A percentile compares a stretch with the other conserved stretches of the same genome.
Conservation (phyloP, 1,140 invertebrate species). For the Papilio polyxenes region DNA sequence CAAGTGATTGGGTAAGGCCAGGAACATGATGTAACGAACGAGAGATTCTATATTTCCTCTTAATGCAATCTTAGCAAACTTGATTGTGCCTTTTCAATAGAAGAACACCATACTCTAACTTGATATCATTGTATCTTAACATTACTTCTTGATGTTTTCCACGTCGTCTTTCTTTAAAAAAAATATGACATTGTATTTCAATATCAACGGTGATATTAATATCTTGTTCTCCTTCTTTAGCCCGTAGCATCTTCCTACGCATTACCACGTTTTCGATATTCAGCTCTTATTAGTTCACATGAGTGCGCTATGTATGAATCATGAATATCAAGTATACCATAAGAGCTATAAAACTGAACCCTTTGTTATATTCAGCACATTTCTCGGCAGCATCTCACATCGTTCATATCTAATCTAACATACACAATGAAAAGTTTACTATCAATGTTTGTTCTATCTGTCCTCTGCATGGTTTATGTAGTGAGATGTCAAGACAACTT, state of each 20-base stretch:
- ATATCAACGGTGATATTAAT: background rate
- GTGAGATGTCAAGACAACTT: constrained; percentile 23
- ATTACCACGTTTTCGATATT: background rate
- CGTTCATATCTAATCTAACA: background rate
- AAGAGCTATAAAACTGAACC: constrained; percentile 1
- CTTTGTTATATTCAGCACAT: background rate
- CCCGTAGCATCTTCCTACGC: background rate
- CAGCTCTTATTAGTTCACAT: background rate
- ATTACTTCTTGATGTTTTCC: background rate
- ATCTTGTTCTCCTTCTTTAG: background rate
- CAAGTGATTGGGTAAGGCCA: too few relatives aligned
- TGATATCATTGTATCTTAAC: too few relatives aligned
- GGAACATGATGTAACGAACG: too few relatives aligned
- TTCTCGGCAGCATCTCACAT: background rate
- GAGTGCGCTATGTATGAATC: constrained; percentile 1
- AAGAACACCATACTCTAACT: too few relatives aligned
- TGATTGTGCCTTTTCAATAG: too few relatives aligned
- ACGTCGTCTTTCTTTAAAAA: background rate
- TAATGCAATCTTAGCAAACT: too few relatives aligned
- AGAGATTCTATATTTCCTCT: too few relatives aligned
- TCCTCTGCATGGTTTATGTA: background rate
- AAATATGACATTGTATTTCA: background rate
- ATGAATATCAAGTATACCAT: background rate
- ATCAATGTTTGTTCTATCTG: background rate
- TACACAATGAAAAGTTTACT: constrained; percentile 19